A percentile compares a stretch with the other conserved stretches of the same genome.
Conservation (phyloP, 2,888 invertebrate genomes). For the Tenodera sinensis region DNA sequence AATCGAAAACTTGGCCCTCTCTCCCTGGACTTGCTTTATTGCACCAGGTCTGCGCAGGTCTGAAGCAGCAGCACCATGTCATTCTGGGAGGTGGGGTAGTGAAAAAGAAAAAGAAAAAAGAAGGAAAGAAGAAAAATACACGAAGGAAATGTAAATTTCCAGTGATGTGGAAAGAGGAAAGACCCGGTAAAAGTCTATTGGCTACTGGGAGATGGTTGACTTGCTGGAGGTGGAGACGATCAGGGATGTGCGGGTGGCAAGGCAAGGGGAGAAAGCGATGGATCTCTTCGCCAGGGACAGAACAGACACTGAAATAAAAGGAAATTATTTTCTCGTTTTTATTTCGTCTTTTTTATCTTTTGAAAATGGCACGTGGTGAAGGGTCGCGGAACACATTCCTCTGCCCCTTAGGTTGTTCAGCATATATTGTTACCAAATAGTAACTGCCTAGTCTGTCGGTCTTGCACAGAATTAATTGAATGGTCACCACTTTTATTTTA, state of each 20-base stretch:
- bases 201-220: constrained; percentile 22
- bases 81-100: neutral
- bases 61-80: neutral
- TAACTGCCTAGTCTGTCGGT: neutral
- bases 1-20: constrained; percentile 26
- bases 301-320: constrained; percentile 16
- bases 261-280: constrained; percentile 10
- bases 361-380: constrained; percentile 12
- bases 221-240: constrained; percentile 1
- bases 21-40: constrained; percentile 12
- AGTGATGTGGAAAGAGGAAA: constrained; percentile 30
- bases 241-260: constrained; percentile 3
- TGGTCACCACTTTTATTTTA: too few species aligned
- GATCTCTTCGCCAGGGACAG: constrained; percentile 3
- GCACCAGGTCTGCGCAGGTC: constrained; percentile 20
- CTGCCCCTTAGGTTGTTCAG: neutral
- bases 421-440: too few species aligned
- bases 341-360: constrained; percentile 10
- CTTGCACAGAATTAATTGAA: too few species aligned
- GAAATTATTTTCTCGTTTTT: constrained; percentile 31
- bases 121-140: constrained; percentile 25
- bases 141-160: constrained; percentile 32
- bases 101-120: neutral
- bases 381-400: neutral
- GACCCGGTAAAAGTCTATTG: constrained; percentile 28